A percentile compares a stretch with the other conserved stretches of the same genome.
phyloP scores from a whole-genome alignment of 2,113 vertebrate genomes.

The Elephantulus edwardii region DNA sequence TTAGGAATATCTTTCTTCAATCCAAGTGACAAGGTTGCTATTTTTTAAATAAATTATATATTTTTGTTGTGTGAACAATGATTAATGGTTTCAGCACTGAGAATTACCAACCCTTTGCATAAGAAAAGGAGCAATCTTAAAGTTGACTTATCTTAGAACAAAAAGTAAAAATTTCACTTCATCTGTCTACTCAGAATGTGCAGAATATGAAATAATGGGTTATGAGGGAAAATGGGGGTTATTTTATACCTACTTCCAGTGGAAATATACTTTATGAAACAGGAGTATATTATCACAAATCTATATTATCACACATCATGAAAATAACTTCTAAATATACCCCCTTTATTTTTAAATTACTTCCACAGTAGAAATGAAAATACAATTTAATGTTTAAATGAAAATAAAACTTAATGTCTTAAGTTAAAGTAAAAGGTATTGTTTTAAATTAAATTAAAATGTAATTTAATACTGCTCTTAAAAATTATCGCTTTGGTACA shows the following conservation, averaged over 20 bases:
- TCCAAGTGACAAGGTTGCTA: constrained; percentile 65
- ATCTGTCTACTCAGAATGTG: constrained; percentile 51
- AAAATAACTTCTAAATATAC: not conserved
- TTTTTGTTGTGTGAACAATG: constrained; percentile 57
- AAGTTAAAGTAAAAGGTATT: too few species aligned
- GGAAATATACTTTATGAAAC: constrained; percentile 56
- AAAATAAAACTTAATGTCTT: not conserved
- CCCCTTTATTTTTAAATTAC: not conserved
- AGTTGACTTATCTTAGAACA: constrained; percentile 62
- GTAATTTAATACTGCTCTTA: constrained; percentile 20
- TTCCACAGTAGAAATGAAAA: not conserved
- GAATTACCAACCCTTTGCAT: constrained; percentile 67
- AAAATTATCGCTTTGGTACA: not conserved
- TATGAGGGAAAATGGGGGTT: constrained; percentile 54
- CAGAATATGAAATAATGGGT: constrained; percentile 53
- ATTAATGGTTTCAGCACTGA: constrained; percentile 57
- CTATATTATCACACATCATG: constrained; percentile 28
- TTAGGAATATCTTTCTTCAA: constrained; percentile 62
- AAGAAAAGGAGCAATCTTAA: constrained; percentile 56
- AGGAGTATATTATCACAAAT: constrained; percentile 36
- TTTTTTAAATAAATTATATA: constrained; percentile 71
- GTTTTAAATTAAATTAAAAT: too few species aligned
- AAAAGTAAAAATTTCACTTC: constrained; percentile 58
- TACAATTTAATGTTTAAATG: not conserved
- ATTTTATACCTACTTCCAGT: constrained; percentile 51